These are phyloP conservation scores for Drosophila siamana DNA, from an alignment of 2,888 invertebrate species.

Conservation along the genomic window DNA sequence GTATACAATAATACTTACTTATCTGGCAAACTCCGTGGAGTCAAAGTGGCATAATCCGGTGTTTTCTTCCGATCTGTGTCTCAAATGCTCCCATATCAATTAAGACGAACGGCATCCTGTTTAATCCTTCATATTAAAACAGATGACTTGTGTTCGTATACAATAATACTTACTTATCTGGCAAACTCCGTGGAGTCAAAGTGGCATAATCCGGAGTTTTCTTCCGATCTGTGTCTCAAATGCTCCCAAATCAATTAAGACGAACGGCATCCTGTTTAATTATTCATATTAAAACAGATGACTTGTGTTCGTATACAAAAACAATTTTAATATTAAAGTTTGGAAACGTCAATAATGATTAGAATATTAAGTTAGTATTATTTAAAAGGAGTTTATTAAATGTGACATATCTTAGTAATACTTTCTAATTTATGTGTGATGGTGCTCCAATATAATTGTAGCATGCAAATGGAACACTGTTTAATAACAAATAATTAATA, in stretches of 20 bases:
- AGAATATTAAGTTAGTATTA: too few species aligned
- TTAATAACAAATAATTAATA: constrained; percentile 6
- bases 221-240: constrained; percentile 47
- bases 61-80: constrained; percentile 20
- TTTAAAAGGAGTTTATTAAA: not conserved
- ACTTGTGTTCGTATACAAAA: constrained; percentile 54
- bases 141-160: constrained; percentile 58
- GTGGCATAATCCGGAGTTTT: constrained; percentile 43
- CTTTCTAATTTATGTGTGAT: constrained; percentile 22
- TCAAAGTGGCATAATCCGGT: constrained; percentile 31
- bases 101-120: constrained; percentile 53
- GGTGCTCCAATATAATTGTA: constrained; percentile 13
- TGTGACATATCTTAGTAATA: not conserved
- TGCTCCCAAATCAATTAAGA: constrained; percentile 35
- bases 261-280: constrained; percentile 60
- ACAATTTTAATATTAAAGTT: constrained; percentile 25
- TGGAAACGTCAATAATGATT: too few species aligned
- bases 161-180: not conserved
- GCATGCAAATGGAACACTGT: constrained; percentile 3
- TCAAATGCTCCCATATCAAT: constrained; percentile 46
- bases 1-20: constrained; percentile 24
- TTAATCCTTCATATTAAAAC: constrained; percentile 44
- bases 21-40: constrained; percentile 16
- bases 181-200: constrained; percentile 44
- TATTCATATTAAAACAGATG: constrained; percentile 45